Evolutionary conservation across 2,113 vertebrate genomes (phyloP), one percentile per base, ranked within the genome.

Genomic region (Ifrita kowaldi): DNA sequence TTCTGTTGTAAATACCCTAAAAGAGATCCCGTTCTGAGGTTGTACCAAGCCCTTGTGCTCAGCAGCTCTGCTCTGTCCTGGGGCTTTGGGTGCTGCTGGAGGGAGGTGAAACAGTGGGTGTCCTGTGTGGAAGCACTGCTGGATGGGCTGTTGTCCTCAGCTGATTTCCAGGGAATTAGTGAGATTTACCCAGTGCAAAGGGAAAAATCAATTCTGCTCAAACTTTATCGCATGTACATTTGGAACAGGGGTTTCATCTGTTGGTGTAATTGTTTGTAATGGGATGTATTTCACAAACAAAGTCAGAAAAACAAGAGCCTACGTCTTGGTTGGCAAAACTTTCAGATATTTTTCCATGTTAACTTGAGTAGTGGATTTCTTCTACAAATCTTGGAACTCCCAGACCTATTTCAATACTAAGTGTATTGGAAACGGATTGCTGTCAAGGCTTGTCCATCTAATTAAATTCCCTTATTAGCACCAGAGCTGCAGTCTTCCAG

Each of bases 391-490:
- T 81, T 84, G n/a, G 64, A 92, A 64, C 65, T 71, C 35, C 11
- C 73, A 95, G 88, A 47, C 64, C 56, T 97, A 47, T 95, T 93
- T 90, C 96, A 94, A 84, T 95, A 79, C 80, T 90, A 92, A 95
- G n/a, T 92, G 41, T 81, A 76, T 96, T 94, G 93, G 65, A 90
- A 96, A 96, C 1, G 86, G 90, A 93, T 96, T 92, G 69, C 92
- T 95, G 95, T 94, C 93, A 90, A 82, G 89, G 30, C 50, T 92
- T 96, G 90, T 97, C 92, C 68, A 75, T 87, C 86, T 96, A 89
- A 96, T 97, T 94, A 95, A 94, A 94, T 90, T 93, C 49, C 90
- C 94, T 92, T 92, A 92, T 94, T 94, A 95, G 80, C 88, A 70
- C 60, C 24, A 82, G 69, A 73, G 60, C 76, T 94, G 73, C 82